Conservation (phyloP, 35 echinoderm and acorn worm species). For the Diadema setosum region DNA sequence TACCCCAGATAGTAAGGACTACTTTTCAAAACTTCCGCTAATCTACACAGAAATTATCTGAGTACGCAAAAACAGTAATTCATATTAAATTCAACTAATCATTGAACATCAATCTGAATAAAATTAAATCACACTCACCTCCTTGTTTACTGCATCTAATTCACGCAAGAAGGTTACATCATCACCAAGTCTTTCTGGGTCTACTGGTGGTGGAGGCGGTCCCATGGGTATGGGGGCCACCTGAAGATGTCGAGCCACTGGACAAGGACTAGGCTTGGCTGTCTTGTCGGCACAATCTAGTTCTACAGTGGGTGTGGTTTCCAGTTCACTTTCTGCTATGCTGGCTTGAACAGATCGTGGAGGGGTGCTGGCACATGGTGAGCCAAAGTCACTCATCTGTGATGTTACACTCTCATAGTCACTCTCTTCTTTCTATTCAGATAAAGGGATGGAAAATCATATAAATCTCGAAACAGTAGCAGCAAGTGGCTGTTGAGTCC, state of each 20-base stretch:
- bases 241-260: not conserved
- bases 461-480: too few species aligned
- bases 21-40: too few species aligned
- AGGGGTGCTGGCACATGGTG: constrained; percentile 63
- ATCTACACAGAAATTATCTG: too few species aligned
- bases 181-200: constrained; percentile 21
- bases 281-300: not conserved
- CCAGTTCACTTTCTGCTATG: not conserved
- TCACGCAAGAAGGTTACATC: constrained; percentile 40
- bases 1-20: too few species aligned
- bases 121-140: constrained; percentile 36
- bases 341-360: not conserved
- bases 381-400: constrained; percentile 76
- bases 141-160: constrained; percentile 25
- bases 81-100: too few species aligned
- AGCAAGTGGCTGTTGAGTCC: too few species aligned
- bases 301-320: not conserved
- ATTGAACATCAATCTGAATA: too few species aligned
- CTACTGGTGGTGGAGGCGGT: not conserved
- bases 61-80: too few species aligned
- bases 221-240: constrained; percentile 33
- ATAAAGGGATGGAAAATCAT: too few species aligned
- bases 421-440: constrained; percentile 71
- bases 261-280: not conserved
- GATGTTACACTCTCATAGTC: constrained; percentile 93